Evolutionary conservation across 1,140 invertebrate species (phyloP), one percentile per base, ranked within the genome.

Genomic region (Oryzaephilus surinamensis): DNA sequence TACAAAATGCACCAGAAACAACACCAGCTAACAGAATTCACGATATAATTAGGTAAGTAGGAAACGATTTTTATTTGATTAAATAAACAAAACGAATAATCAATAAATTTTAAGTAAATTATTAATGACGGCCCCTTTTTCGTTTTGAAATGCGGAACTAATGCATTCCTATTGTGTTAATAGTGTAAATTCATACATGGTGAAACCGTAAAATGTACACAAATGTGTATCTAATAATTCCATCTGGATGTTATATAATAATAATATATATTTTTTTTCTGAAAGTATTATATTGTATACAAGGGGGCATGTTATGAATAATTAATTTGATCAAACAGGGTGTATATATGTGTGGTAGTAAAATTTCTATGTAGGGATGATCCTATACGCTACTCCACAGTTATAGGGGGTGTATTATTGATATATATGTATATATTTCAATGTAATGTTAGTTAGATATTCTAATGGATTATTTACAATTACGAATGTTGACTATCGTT

Each of bases 21-120:
- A 50, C 49, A 1, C 48, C 51, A 6, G 23, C 47, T 0, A 32
- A 51, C 26, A 47, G 65, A 40, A 38, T 69, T 14, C 64, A 65
- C 35, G 66, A 69, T 45, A 54, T 67, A 4, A 56, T 69, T 19
- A 67, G 64, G 65, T 67, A 50, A 57, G 64, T 52, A n/a, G 5
- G 26, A 6, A 0, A 14, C 13, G 13, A n/a, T 28, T 12, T 5
- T 30, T 30, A 30, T 12, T 30, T n/a, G 8, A n/a, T 17, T 28
- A 5, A n/a, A 28, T 28, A 28, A 28, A n/a, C n/a, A n/a, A n/a
- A n/a, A n/a, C n/a, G n/a, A 6, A 20, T 20, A 8, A 20, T 20
- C 19, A 8, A 5, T 20, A 4, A 20, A 20, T 20, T 20, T 4
- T 5, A 5, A 20, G 4, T 4, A 20, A 4, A 20, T 20, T 20